Conservation (phyloP, 2,113 vertebrate genomes). For the Perca schrenkii region DNA sequence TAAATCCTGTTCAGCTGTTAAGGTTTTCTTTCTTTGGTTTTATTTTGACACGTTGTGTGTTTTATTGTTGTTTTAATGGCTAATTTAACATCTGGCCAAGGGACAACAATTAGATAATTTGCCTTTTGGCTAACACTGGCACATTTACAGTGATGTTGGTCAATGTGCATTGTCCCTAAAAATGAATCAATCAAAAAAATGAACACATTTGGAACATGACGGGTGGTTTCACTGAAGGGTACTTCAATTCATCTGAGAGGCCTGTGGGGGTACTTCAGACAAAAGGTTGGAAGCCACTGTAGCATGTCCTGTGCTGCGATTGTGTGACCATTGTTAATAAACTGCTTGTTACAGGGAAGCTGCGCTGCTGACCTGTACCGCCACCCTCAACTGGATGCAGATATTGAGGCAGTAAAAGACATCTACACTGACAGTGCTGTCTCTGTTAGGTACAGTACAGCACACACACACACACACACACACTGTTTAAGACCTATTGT, state of each 20-base stretch:
- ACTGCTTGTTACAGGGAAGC: slow-evolving; percentile 88
- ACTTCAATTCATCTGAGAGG: not conserved
- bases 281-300: slow-evolving; percentile 14
- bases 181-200: not conserved
- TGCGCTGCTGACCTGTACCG: slow-evolving; percentile 97
- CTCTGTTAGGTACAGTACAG: slow-evolving; percentile 89
- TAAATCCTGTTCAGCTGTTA: not conserved
- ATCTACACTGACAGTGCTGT: slow-evolving; percentile 97
- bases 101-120: not conserved
- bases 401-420: slow-evolving; percentile 98
- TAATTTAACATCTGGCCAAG: not conserved
- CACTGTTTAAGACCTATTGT: no score
- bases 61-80: not conserved
- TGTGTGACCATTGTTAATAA: slow-evolving; percentile 29
- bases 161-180: not conserved
- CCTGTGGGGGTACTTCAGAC: slow-evolving; percentile 6
- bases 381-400: slow-evolving; percentile 96
- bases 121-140: not conserved
- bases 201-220: not conserved
- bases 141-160: slow-evolving; percentile 1
- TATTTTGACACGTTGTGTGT: not conserved
- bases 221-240: not conserved
- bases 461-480: no score
- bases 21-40: not conserved
- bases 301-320: not conserved